phyloP scores from a whole-genome alignment of 2,888 invertebrate genomes.

The Mythimna loreyi region DNA sequence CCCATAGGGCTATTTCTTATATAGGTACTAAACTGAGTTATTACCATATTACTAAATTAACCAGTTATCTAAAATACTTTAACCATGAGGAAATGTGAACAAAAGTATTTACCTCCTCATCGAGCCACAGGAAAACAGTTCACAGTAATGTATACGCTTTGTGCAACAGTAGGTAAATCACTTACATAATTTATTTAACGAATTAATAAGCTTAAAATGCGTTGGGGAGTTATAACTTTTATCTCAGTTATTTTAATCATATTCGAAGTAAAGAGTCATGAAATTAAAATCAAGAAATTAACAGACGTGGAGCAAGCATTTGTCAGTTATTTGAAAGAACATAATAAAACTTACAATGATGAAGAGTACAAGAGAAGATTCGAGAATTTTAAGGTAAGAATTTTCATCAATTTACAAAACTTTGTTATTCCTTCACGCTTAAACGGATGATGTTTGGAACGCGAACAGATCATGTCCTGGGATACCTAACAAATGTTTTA shows the following conservation, averaged over 20 bases:
- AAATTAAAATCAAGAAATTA: not conserved
- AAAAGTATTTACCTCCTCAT: not conserved
- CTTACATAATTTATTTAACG: not conserved
- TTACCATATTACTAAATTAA: no score
- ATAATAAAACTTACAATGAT: conserved; percentile 63
- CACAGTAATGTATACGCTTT: not conserved
- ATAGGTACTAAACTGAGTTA: not conserved
- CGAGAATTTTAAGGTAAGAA: conserved; percentile 68
- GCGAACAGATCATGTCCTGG: no score
- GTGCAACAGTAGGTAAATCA: not conserved
- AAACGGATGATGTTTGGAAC: no score
- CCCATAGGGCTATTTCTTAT: no score
- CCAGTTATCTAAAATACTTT: not conserved
- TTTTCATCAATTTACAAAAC: not conserved
- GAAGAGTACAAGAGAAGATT: conserved; percentile 63
- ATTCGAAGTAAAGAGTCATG: no score
- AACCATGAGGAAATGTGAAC: conserved; percentile 7
- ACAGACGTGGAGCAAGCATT: conserved; percentile 31
- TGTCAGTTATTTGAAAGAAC: conserved; percentile 62
- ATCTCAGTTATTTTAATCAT: not conserved
- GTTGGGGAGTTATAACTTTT: not conserved
- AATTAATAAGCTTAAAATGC: not conserved
- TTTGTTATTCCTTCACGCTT: no score
- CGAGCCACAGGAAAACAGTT: conserved; percentile 6
- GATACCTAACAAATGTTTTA: no score